phyloP scores from a whole-genome alignment of 2,113 vertebrate genomes.

The Verasper variegatus region DNA sequence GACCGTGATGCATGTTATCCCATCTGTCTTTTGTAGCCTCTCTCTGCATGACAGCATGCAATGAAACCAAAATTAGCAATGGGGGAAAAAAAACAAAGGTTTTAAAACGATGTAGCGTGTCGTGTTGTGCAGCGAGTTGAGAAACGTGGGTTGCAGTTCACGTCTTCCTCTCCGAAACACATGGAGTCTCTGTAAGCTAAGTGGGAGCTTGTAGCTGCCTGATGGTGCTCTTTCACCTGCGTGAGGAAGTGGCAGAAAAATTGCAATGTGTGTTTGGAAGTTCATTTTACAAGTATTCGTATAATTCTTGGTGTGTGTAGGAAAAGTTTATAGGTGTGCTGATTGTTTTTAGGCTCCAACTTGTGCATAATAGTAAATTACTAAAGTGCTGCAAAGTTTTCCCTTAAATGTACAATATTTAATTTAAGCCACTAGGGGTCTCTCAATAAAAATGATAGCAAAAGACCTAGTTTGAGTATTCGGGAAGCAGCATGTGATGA shows the following conservation, averaged over 20 bases:
- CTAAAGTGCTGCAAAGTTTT: too few species aligned
- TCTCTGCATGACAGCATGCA: background rate
- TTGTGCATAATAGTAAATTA: background rate
- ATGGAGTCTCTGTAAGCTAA: background rate
- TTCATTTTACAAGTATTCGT: background rate
- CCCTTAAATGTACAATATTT: background rate
- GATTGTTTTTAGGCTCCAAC: background rate
- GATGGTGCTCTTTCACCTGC: background rate
- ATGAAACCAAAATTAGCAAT: constrained; percentile 7
- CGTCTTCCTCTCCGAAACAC: background rate
- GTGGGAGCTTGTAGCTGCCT: background rate
- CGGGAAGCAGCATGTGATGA: background rate
- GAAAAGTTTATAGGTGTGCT: background rate
- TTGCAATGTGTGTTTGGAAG: background rate
- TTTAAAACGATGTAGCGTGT: background rate
- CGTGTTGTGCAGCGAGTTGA: background rate
- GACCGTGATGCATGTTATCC: constrained; percentile 29
- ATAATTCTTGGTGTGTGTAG: background rate
- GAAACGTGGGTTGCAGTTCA: background rate
- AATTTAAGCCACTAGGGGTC: background rate
- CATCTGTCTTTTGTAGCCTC: constrained; percentile 47
- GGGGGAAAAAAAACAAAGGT: background rate
- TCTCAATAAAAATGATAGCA: background rate
- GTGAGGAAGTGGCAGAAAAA: background rate
- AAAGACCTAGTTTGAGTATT: background rate